phyloP scores from a whole-genome alignment of 2,113 vertebrate species.

The Plotosus lineatus region DNA sequence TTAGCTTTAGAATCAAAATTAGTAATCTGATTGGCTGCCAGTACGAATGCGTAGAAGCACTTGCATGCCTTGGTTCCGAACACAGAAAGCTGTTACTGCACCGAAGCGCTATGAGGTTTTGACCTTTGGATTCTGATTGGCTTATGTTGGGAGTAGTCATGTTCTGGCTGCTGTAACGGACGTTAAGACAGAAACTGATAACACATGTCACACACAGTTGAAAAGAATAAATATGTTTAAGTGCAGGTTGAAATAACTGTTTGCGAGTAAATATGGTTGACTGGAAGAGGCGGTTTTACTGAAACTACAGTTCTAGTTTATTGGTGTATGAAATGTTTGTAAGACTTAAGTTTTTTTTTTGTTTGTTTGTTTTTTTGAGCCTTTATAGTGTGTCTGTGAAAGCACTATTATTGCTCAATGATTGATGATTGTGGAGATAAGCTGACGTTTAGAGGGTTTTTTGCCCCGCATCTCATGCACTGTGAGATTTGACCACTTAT shows the following conservation, averaged over 20 bases:
- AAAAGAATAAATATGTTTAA: not conserved
- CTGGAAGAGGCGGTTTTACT: not conserved
- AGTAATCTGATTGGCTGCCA: not conserved
- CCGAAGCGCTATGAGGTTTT: too few relatives aligned
- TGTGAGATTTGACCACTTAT: not conserved
- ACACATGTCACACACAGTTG: too few relatives aligned
- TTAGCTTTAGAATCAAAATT: not conserved
- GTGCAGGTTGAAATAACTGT: too few relatives aligned
- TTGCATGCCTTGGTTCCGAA: not conserved
- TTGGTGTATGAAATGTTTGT: not conserved
- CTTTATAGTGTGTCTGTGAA: not conserved
- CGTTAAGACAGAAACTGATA: too few relatives aligned
- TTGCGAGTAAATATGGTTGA: not conserved
- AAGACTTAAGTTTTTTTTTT: not conserved
- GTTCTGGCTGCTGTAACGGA: too few relatives aligned
- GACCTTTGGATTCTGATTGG: too few relatives aligned
- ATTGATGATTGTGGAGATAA: not conserved
- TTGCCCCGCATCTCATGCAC: not conserved
- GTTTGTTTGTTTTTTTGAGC: not conserved
- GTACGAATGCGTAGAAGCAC: not conserved
- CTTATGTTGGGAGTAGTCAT: too few relatives aligned
- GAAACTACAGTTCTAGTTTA: not conserved
- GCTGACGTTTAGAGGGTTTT: conserved; percentile 3
- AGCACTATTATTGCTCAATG: not conserved
- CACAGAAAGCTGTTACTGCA: too few relatives aligned